These are phyloP conservation scores for Zygothrica quintamaculata DNA, from an alignment of 2,888 invertebrate genomes.

Conservation along the genomic window DNA sequence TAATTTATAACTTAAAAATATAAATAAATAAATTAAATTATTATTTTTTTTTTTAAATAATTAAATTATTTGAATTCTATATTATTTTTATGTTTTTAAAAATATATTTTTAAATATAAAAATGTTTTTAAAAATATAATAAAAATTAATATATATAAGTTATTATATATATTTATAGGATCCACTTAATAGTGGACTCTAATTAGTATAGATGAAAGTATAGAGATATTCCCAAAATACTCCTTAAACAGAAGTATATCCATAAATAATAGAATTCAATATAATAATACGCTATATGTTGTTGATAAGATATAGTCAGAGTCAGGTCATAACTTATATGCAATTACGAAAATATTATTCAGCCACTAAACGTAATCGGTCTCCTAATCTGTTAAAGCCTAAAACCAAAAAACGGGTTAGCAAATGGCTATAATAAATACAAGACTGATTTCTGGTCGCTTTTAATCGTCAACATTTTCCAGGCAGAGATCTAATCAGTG, in stretches of 20 bases:
- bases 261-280: constrained; percentile 43
- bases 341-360: constrained; percentile 35
- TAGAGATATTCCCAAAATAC: not conserved
- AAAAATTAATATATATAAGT: no score
- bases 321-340: constrained; percentile 43
- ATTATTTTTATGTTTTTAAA: no score
- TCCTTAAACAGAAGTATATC: constrained; percentile 10
- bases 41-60: no score
- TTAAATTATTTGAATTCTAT: no score
- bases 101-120: no score
- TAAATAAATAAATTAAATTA: no score
- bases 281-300: constrained; percentile 9
- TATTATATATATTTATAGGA: no score
- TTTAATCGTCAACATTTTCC: constrained; percentile 48
- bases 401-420: constrained; percentile 20
- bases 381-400: constrained; percentile 55
- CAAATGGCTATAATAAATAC: constrained; percentile 32
- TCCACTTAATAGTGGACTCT: no score
- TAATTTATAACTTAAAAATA: no score
- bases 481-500: constrained; percentile 50
- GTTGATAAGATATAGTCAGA: not conserved
- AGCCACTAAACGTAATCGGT: constrained; percentile 48
- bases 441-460: not conserved
- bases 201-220: no score
- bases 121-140: no score